Percentiles rank a stretch among this genome's conserved stretches.
Evolutionary conservation across 2,797 vertebrate species (phyloP).

Genomic region (Emys orbicularis): DNA sequence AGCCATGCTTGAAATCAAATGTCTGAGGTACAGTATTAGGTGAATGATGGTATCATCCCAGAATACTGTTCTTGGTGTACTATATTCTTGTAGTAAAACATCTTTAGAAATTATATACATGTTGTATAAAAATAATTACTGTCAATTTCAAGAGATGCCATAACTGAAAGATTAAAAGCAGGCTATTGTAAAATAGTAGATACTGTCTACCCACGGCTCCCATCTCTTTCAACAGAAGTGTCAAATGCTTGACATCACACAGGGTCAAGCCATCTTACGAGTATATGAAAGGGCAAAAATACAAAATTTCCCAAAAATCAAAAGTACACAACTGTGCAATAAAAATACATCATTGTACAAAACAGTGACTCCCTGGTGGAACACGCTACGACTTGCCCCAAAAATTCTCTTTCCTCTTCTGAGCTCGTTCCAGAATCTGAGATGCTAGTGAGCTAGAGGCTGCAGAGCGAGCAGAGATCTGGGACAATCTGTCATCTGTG

Average conservation of each 20-base stretch:
- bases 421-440: slow-evolving; percentile 86
- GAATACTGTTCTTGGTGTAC: not conserved
- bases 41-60: not conserved
- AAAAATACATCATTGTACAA: slow-evolving; percentile 30
- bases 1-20: not conserved
- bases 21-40: not conserved
- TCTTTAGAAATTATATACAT: not conserved
- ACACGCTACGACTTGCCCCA: slow-evolving; percentile 85
- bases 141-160: slow-evolving; percentile 25
- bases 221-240: not conserved
- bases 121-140: not conserved
- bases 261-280: not conserved
- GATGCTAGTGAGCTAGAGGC: slow-evolving; percentile 87
- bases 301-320: not conserved
- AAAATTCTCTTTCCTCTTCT: slow-evolving; percentile 87
- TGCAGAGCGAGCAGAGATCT: slow-evolving; percentile 88
- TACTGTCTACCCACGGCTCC: not conserved
- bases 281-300: not conserved
- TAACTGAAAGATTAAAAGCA: not conserved
- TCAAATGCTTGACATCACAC: not conserved
- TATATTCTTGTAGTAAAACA: not conserved
- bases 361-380: not conserved
- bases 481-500: slow-evolving; percentile 87
- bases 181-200: not conserved
- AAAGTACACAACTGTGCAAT: slow-evolving; percentile 25